Percentiles rank a stretch among this genome's conserved stretches.
phyloP scores from a whole-genome alignment of 2,113 vertebrate genomes.

The Meriones unguiculatus region DNA sequence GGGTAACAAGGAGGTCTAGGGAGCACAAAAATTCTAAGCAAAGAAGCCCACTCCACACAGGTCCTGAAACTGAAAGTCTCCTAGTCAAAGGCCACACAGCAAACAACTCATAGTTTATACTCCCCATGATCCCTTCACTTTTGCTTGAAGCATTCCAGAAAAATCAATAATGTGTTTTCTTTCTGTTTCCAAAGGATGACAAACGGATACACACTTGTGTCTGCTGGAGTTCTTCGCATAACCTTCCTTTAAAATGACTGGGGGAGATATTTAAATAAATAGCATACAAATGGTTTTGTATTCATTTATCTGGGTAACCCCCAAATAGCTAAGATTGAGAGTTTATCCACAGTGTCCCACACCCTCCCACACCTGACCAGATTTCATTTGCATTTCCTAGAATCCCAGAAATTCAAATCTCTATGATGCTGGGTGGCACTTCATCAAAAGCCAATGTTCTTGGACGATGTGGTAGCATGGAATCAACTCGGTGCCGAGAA shows the following conservation, averaged over 20 bases:
- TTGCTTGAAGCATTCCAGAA: conserved; percentile 21
- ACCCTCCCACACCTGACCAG: background rate
- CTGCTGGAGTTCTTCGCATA: background rate
- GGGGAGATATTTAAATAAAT: background rate
- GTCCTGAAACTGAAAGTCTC: background rate
- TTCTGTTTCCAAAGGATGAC: background rate
- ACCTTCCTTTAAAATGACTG: background rate
- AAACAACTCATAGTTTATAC: background rate
- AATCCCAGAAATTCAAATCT: conserved; percentile 22
- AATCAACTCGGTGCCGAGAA: conserved; percentile 56
- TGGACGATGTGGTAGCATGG: background rate
- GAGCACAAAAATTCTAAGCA: background rate
- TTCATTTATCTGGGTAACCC: background rate
- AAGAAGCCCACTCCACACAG: background rate
- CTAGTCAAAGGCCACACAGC: background rate
- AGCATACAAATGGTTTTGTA: background rate
- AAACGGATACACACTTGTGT: background rate
- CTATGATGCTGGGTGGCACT: background rate
- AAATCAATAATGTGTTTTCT: conserved; percentile 18
- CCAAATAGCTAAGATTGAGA: background rate
- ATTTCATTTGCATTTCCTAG: conserved; percentile 30
- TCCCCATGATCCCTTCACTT: background rate
- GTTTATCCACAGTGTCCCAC: background rate
- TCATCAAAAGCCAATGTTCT: background rate
- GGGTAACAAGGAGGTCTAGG: background rate